Conservation (phyloP, 2,113 vertebrate genomes). For the Cavia porcellus region DNA sequence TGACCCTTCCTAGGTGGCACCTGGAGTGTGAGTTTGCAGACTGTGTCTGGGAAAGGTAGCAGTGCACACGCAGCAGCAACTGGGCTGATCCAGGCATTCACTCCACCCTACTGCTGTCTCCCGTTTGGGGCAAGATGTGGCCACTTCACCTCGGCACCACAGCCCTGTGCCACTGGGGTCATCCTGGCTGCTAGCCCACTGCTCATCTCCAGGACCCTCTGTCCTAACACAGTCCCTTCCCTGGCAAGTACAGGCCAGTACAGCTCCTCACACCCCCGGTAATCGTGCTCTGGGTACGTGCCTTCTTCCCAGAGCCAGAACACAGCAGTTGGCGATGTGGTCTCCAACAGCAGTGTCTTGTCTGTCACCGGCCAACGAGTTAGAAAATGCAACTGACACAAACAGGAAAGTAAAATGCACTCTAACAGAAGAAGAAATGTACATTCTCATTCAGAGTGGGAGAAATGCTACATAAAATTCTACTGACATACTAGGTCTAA, state of each 20-base stretch:
- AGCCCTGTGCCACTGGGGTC: background rate
- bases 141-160: too few species aligned
- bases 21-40: background rate
- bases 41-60: too few species aligned
- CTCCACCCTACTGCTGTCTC: background rate
- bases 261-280: background rate
- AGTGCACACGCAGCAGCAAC: background rate
- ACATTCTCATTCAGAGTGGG: background rate
- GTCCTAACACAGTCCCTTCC: background rate
- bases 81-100: fast-evolving
- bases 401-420: background rate
- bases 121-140: background rate
- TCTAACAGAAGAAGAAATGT: background rate
- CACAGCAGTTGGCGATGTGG: background rate
- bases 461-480: background rate
- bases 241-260: background rate
- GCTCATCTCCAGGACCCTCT: background rate
- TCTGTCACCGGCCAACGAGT: background rate
- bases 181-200: fast-evolving
- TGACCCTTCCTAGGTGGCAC: background rate
- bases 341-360: too few species aligned
- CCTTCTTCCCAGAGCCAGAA: background rate
- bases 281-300: fast-evolving
- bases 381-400: background rate
- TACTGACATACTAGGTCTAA: background rate